These are phyloP conservation scores for Cheilosia pagana DNA, from an alignment of 2,888 invertebrate species.

Conservation along the genomic window DNA sequence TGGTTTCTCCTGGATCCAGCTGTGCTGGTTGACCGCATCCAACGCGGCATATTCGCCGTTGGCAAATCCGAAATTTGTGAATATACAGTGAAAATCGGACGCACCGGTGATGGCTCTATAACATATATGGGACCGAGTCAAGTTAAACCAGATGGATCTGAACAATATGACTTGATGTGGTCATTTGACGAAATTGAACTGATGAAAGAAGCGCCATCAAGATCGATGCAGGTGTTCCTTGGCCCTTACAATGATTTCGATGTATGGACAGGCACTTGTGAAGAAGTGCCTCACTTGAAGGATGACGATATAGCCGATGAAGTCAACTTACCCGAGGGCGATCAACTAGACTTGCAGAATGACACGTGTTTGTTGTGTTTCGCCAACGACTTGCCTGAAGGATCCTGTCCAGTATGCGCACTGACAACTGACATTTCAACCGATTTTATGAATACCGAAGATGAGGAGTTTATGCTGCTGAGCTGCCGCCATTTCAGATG, in stretches of 20 bases:
- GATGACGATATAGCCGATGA: neutral
- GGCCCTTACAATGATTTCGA: neutral
- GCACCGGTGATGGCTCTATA: constrained; percentile 20
- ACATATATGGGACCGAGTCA: constrained; percentile 7
- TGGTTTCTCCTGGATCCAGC: constrained; percentile 63
- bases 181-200: neutral
- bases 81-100: constrained; percentile 70
- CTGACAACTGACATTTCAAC: neutral
- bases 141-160: neutral
- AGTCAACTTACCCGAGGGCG: neutral
- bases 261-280: neutral
- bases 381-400: neutral
- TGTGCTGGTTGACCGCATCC: neutral
- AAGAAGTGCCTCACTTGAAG: neutral
- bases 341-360: neutral
- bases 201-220: neutral
- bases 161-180: constrained; percentile 10
- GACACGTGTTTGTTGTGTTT: neutral
- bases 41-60: constrained; percentile 74
- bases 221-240: constrained; percentile 8
- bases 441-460: neutral
- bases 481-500: neutral
- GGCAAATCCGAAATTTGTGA: constrained; percentile 65
- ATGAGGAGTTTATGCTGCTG: too few relatives aligned
- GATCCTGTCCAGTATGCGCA: neutral